Conservation (phyloP, 1,140 invertebrate genomes). For the Agrilus planipennis region DNA sequence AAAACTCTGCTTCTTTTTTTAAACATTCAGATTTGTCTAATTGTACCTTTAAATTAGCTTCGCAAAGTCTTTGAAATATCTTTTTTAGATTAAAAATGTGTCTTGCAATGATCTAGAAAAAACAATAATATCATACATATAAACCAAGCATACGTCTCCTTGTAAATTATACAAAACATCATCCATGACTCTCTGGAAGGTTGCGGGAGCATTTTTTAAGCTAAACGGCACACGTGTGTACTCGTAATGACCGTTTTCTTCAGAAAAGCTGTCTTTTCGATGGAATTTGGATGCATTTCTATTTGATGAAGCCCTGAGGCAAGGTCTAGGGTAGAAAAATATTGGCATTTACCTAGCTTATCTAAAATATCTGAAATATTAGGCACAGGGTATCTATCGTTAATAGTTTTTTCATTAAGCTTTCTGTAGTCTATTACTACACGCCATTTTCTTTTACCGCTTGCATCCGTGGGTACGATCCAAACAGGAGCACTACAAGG, state of each 20-base stretch:
- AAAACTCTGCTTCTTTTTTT: constrained; percentile 9
- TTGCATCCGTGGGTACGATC: constrained; percentile 10
- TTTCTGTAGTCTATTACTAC: constrained; percentile 8
- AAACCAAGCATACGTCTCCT: background rate
- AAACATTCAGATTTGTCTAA: constrained; percentile 13
- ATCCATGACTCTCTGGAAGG: constrained; percentile 1
- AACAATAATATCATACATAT: constrained; percentile 1
- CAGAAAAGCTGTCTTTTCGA: constrained; percentile 32
- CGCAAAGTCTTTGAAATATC: background rate
- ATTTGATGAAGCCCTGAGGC: constrained; percentile 37
- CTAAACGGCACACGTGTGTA: constrained; percentile 21
- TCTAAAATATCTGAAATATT: constrained; percentile 1
- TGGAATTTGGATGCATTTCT: constrained; percentile 22
- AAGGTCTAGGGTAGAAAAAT: constrained; percentile 34
- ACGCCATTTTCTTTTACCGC: constrained; percentile 11
- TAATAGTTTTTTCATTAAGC: background rate
- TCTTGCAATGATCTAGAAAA: constrained; percentile 1
- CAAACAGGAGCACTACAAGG: constrained; percentile 11
- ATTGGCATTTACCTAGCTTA: constrained; percentile 2
- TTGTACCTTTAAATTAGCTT: constrained; percentile 11
- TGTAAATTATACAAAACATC: background rate
- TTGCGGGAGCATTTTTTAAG: constrained; percentile 2
- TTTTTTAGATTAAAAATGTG: constrained; percentile 2
- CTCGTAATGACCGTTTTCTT: constrained; percentile 16
- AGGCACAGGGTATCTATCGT: constrained; percentile 3